These are phyloP conservation scores for Odontocolon sp. DNA, from an alignment of 2,888 invertebrate genomes.

Conservation along the genomic window DNA sequence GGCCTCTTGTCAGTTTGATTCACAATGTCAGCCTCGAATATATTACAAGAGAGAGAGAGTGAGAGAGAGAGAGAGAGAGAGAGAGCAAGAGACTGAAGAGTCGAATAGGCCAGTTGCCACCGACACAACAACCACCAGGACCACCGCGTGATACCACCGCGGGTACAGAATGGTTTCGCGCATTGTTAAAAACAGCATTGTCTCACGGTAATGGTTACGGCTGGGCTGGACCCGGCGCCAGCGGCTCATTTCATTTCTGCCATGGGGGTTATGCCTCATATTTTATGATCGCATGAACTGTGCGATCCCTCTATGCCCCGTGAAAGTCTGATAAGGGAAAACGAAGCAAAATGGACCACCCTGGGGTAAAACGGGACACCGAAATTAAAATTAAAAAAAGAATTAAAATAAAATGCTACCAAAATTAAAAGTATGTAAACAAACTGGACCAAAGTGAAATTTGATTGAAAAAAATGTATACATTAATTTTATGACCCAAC, in stretches of 20 bases:
- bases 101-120: conserved; percentile 6
- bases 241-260: conserved; percentile 52
- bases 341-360: no score
- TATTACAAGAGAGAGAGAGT: conserved; percentile 29
- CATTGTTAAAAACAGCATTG: conserved; percentile 65
- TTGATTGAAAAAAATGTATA: no score
- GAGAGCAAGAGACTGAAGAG: not conserved
- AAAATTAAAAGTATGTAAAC: no score
- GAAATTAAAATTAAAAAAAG: no score
- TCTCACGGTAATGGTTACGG: conserved; percentile 57
- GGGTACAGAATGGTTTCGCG: conserved; percentile 48
- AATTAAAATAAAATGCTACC: no score
- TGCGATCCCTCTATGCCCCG: conserved; percentile 16
- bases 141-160: conserved; percentile 2
- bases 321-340: no score
- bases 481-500: no score
- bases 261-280: conserved; percentile 48
- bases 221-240: conserved; percentile 49
- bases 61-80: conserved; percentile 3
- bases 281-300: conserved; percentile 52
- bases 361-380: no score
- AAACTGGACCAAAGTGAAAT: no score
- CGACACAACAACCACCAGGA: not conserved
- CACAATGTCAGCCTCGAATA: conserved; percentile 46
- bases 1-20: conserved; percentile 51